These are phyloP conservation scores for Theonella swinhoei DNA, from an alignment of 37 sponge, comb jelly and placozoan genomes.

Conservation along the genomic window DNA sequence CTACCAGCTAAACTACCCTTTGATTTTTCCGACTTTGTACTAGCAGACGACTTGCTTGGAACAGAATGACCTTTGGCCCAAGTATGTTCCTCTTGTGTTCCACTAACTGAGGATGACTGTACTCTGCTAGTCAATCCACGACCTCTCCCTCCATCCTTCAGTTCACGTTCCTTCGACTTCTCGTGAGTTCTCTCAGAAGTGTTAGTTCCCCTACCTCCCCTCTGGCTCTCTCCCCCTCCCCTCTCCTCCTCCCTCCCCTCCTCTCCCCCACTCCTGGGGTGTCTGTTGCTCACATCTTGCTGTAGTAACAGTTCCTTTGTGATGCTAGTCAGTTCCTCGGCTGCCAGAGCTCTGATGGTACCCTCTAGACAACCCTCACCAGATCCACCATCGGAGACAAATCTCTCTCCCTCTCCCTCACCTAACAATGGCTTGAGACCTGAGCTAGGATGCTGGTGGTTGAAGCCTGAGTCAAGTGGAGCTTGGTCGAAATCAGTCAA, in stretches of 20 bases:
- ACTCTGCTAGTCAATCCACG: neutral
- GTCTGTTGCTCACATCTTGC: neutral
- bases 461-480: neutral
- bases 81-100: neutral
- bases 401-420: neutral
- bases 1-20: neutral
- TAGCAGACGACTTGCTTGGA: neutral
- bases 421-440: neutral
- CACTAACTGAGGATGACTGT: neutral
- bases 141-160: neutral
- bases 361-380: constrained; percentile 10
- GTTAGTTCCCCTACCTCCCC: neutral
- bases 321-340: constrained; percentile 39
- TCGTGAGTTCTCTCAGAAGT: neutral
- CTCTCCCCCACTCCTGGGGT: neutral
- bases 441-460: neutral
- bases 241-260: neutral
- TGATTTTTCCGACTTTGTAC: neutral
- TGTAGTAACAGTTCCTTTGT: constrained; percentile 24
- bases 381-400: neutral
- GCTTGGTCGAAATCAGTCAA: neutral
- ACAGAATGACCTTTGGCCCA: too few species aligned
- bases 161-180: too few species aligned
- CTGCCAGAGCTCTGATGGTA: constrained; percentile 34
- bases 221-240: neutral